These are phyloP conservation scores for Drosophila subpulchrella DNA, from an alignment of 1,140 invertebrate species.

Conservation along the genomic window DNA sequence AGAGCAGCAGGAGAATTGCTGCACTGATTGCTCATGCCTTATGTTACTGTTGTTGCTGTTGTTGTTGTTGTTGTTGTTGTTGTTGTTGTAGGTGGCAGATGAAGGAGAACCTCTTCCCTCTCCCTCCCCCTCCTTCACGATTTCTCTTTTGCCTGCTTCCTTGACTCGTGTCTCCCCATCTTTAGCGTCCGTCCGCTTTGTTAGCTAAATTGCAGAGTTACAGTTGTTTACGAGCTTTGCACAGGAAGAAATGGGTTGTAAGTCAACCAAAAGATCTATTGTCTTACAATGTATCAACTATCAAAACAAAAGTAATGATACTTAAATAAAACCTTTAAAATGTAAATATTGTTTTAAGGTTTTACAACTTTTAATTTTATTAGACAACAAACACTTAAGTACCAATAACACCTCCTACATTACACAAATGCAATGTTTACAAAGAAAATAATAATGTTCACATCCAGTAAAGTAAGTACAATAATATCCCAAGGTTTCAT, in stretches of 20 bases:
- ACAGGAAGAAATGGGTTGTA: constrained; percentile 1
- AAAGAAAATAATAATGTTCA: too few species aligned
- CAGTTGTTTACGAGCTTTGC: constrained; percentile 47
- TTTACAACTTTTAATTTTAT: too few species aligned
- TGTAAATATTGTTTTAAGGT: too few species aligned
- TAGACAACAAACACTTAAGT: too few species aligned
- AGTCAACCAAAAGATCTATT: background rate
- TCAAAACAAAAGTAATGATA: background rate
- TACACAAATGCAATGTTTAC: too few species aligned
- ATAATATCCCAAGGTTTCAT: too few species aligned
- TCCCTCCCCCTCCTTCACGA: constrained; percentile 28
- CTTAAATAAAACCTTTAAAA: too few species aligned
- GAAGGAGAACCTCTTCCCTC: constrained; percentile 21
- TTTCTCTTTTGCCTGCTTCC: constrained; percentile 62
- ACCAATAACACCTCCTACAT: too few species aligned
- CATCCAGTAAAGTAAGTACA: too few species aligned
- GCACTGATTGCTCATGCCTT: constrained; percentile 64
- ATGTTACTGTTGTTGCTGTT: constrained; percentile 22
- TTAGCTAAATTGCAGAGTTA: constrained; percentile 65
- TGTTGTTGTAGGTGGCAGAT: constrained; percentile 16
- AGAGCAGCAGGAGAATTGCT: constrained; percentile 38
- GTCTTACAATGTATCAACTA: background rate
- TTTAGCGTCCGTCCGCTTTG: constrained; percentile 40
- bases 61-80: constrained; percentile 5
- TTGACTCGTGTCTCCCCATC: constrained; percentile 50